Conservation (phyloP, 1,140 invertebrate genomes). For the Chelonus insularis region DNA sequence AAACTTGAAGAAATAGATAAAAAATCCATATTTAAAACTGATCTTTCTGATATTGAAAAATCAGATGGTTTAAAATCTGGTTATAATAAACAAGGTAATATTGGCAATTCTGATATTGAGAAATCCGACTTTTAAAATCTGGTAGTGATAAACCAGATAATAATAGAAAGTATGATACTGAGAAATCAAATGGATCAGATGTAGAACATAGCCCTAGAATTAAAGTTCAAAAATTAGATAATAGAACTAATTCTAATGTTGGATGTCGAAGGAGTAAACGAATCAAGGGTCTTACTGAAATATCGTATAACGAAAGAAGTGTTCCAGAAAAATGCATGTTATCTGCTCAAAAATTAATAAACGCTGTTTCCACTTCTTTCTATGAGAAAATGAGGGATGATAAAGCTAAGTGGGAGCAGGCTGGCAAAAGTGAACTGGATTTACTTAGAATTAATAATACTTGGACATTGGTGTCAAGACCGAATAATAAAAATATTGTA, state of each 20-base stretch:
- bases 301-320: slow-evolving; percentile 36
- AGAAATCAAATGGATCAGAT: slow-evolving; percentile 23
- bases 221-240: too few species aligned
- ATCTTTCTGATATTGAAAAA: too few species aligned
- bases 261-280: slow-evolving; percentile 35
- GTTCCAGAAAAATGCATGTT: slow-evolving; percentile 19
- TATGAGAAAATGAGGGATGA: slow-evolving; percentile 40
- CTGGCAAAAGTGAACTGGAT: slow-evolving; percentile 48
- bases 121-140: too few species aligned
- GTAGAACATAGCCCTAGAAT: too few species aligned
- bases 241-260: not conserved
- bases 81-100: too few species aligned
- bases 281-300: slow-evolving; percentile 33
- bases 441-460: slow-evolving; percentile 51
- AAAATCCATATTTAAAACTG: too few species aligned
- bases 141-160: slow-evolving; percentile 31
- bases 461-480: too few species aligned
- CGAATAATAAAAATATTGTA: slow-evolving; percentile 47
- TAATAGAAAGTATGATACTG: not conserved
- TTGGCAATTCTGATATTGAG: too few species aligned
- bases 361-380: slow-evolving; percentile 25
- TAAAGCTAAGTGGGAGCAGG: slow-evolving; percentile 43
- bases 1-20: too few species aligned
- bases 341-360: slow-evolving; percentile 26
- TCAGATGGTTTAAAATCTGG: too few species aligned